Percentiles rank a stretch among this genome's conserved stretches.
Conservation (phyloP, 2,797 vertebrate genomes). For the Crenuchus spilurus region DNA sequence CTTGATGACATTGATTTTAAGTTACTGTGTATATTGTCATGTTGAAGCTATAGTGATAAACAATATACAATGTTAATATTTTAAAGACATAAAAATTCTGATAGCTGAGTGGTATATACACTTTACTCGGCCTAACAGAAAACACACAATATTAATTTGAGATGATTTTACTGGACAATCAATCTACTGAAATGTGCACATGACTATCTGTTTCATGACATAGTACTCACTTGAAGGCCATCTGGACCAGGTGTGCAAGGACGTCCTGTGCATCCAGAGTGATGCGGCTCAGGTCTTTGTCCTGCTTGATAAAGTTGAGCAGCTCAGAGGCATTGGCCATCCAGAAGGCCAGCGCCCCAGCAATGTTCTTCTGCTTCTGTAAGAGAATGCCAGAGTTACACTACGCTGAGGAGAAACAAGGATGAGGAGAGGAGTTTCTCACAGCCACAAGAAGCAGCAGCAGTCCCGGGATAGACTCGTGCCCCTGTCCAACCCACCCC, state of each 20-base stretch:
- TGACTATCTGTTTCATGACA: not conserved
- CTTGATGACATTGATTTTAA: too few relatives aligned
- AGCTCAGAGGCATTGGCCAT: conserved; percentile 99
- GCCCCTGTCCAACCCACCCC: conserved; percentile 77
- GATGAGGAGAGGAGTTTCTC: conserved; percentile 54
- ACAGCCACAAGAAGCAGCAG: conserved; percentile 73
- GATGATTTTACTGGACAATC: too few relatives aligned
- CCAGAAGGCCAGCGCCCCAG: conserved; percentile 98
- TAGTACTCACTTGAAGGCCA: conserved; percentile 95
- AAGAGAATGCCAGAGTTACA: conserved; percentile 48
- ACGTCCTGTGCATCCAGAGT: conserved; percentile 95
- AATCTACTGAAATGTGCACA: too few relatives aligned
- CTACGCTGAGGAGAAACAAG: conserved; percentile 43
- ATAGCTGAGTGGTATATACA: too few relatives aligned
- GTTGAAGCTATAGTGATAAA: too few relatives aligned
- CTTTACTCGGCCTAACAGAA: too few relatives aligned
- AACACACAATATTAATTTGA: too few relatives aligned
- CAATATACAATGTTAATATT: too few relatives aligned
- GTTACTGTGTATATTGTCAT: too few relatives aligned
- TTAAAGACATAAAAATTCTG: too few relatives aligned
- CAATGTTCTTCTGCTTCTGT: conserved; percentile 99
- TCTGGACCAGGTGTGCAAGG: conserved; percentile 94
- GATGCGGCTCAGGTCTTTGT: conserved; percentile 91
- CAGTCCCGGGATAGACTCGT: conserved; percentile 87
- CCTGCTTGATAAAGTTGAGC: conserved; percentile 97